Evolutionary conservation across 2,888 invertebrate genomes (phyloP).

Genomic region (Apoda limacodes): DNA sequence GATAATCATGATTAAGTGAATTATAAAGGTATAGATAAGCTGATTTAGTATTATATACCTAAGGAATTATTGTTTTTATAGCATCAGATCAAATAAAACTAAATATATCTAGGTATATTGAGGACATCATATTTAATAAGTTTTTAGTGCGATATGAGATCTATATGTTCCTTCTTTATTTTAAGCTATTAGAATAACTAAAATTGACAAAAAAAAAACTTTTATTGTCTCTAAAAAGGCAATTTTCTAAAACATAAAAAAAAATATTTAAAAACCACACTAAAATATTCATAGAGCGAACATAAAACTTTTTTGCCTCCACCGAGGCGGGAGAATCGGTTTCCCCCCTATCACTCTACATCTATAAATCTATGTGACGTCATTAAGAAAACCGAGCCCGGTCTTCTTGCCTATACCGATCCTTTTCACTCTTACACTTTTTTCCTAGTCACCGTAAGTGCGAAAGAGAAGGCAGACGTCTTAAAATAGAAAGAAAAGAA

Average conservation of each 20-base stretch:
- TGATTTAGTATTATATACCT: no score
- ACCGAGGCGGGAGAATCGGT: slow-evolving; percentile 27
- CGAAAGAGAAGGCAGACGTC: slow-evolving; percentile 40
- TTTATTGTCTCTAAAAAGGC: slow-evolving; percentile 12
- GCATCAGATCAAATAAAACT: no score
- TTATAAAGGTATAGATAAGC: no score
- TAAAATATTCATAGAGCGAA: slow-evolving; percentile 44
- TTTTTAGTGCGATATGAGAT: no score
- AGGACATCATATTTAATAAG: no score
- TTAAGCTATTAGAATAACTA: no score
- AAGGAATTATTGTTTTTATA: no score
- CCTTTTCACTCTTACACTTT: slow-evolving; percentile 35
- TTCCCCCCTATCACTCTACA: slow-evolving; percentile 40
- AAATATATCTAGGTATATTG: no score
- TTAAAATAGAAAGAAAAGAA: slow-evolving; percentile 44
- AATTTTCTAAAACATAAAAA: slow-evolving; percentile 18
- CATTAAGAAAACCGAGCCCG: slow-evolving; percentile 61
- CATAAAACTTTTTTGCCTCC: slow-evolving; percentile 50
- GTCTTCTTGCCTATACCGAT: slow-evolving; percentile 52
- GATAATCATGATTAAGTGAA: no score
- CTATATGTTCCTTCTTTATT: no score
- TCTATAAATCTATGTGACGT: slow-evolving; percentile 67
- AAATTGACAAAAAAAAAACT: no score
- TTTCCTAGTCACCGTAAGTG: slow-evolving; percentile 21
- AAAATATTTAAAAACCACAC: slow-evolving; percentile 25